Evolutionary conservation across 2,113 vertebrate species (phyloP).

Genomic region (Limnothrissa miodon): DNA sequence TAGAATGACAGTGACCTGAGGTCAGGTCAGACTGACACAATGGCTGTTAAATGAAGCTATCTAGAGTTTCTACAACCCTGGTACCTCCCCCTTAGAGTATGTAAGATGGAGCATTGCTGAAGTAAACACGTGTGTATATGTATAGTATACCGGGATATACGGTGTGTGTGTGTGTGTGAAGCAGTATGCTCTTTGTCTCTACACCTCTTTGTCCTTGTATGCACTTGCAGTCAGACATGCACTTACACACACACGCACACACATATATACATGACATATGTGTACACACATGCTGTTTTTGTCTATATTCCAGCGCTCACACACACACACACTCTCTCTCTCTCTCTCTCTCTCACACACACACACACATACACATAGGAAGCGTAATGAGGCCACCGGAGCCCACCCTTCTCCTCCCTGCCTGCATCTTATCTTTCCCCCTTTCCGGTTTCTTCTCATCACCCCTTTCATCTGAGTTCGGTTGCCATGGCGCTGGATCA

Average conservation of each 20-base stretch:
- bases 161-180: not conserved
- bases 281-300: not conserved
- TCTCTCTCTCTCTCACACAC: constrained; percentile 22
- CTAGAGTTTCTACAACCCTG: not conserved
- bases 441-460: not conserved
- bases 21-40: not conserved
- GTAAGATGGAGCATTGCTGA: not conserved
- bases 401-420: not conserved
- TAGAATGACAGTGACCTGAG: constrained; percentile 6
- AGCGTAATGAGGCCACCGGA: constrained; percentile 7
- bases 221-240: not conserved
- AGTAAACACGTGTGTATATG: not conserved
- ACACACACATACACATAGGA: constrained; percentile 12
- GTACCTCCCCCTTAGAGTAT: not conserved
- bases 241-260: not conserved
- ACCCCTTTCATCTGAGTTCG: not conserved
- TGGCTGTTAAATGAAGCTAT: not conserved
- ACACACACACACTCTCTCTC: constrained; percentile 15
- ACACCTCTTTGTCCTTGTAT: not conserved
- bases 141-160: not conserved
- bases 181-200: not conserved
- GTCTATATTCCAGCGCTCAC: not conserved
- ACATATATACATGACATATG: not conserved
- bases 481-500: constrained; percentile 28
- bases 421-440: not conserved